A percentile compares a stretch with the other conserved stretches of the same genome.
Conservation (phyloP, 2,113 vertebrate species). For the Oriolus oriolus region DNA sequence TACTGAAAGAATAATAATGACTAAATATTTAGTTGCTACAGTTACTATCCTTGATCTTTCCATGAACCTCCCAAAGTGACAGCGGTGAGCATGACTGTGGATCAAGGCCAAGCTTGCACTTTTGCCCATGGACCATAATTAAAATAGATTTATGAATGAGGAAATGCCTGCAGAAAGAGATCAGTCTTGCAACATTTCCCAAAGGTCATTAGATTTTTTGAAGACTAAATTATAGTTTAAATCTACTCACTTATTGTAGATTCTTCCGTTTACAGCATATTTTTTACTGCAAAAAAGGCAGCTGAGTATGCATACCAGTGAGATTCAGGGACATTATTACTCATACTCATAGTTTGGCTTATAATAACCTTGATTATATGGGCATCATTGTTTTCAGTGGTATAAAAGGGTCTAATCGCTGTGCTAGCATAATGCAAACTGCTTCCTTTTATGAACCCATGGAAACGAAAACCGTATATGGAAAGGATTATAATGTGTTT, state of each 20-base stretch:
- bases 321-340: neutral
- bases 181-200: slow-evolving; percentile 32
- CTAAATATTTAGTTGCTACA: slow-evolving; percentile 64
- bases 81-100: neutral
- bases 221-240: neutral
- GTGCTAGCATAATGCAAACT: neutral
- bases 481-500: neutral
- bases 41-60: slow-evolving; percentile 53
- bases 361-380: neutral
- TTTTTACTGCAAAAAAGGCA: neutral
- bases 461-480: neutral
- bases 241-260: neutral
- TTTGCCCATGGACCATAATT: slow-evolving; percentile 8
- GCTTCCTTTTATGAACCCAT: neutral
- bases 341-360: neutral
- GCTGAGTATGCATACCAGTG: neutral
- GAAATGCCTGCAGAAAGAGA: slow-evolving; percentile 38
- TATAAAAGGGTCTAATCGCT: neutral
- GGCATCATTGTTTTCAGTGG: neutral
- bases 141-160: slow-evolving; percentile 40
- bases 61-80: slow-evolving; percentile 36
- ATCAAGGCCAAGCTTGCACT: slow-evolving; percentile 13
- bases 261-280: neutral
- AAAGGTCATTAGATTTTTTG: neutral
- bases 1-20: slow-evolving; percentile 47